Base-by-base conservation (phyloP, 2,113 vertebrate genomes). In the Periophthalmus modestus region DNA sequence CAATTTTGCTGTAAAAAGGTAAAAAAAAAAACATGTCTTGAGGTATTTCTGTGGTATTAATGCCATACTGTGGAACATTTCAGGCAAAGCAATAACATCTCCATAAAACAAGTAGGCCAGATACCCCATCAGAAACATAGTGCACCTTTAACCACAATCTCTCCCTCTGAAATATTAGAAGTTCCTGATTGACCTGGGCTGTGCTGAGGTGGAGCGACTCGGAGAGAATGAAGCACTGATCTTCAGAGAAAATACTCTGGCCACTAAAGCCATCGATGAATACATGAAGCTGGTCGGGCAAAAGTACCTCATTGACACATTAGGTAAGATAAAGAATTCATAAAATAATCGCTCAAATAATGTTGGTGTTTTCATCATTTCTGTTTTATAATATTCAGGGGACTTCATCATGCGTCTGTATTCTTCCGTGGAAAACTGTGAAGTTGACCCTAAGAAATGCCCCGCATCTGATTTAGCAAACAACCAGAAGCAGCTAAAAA, bases 201-300 rank as follows among this genome's bases (percentile, higher is more conserved):
- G 90, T 2, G 92, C 93, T 0, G 97, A 99, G 84, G 91, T 98
- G 34, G 92, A 95, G 1, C 96, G 96, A 24, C 94, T 95, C 1
- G 96, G 95, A 1, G 95, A 95, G 52, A 96, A 91, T 0, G 96
- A 98, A 79, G 95, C 95, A 0, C 82, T 98, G 83, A 95, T 99
- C 73, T 99, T 99, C 91, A 94, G 97, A 7, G 96, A 98, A 91
- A 98, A 99, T 89, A 98, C 96, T 0, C 79, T 99, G 83, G 95
- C 96, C 79, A 98, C 97, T 66, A 98, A 99, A 82, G 97, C 97
- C 75, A 97, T 99, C 0, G 97, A 99, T 2, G 97, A 99, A 80
- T 99, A 97, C 73, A 99, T 99, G 97, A 99, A 98, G 80, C 92
- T 99, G 85, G 96, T 99, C 72, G 97, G 97, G 3, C 96, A 95